Evolutionary conservation across 2,888 invertebrate species (phyloP).

Genomic region (Leucophenga maculata): DNA sequence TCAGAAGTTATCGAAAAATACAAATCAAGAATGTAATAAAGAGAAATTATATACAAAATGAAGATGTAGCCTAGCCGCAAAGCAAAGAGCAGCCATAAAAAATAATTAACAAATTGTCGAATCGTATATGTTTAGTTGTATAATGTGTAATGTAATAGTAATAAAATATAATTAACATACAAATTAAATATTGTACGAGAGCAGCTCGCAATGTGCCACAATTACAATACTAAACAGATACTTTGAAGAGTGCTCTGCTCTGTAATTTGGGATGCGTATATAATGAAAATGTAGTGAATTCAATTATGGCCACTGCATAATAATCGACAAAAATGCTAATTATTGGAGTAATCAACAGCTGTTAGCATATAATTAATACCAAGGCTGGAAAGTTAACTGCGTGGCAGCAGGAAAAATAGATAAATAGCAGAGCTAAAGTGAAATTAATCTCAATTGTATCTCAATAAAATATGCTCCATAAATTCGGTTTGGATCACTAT

Average conservation of each 20-base stretch:
- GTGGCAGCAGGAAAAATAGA: background rate
- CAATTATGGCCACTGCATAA: background rate
- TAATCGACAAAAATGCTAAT: background rate
- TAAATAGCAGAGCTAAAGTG: too few species aligned
- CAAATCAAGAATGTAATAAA: slow-evolving; percentile 20
- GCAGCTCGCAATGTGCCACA: too few species aligned
- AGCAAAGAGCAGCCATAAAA: slow-evolving; percentile 11
- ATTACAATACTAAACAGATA: too few species aligned
- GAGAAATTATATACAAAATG: slow-evolving; percentile 39
- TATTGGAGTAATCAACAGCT: background rate
- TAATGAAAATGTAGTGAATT: slow-evolving; percentile 1
- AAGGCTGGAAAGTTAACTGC: slow-evolving; percentile 13
- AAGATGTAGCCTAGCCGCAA: background rate
- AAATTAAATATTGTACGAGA: slow-evolving; percentile 53
- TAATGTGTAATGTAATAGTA: slow-evolving; percentile 40
- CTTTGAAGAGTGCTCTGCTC: too few species aligned
- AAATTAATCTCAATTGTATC: too few species aligned
- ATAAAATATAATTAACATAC: slow-evolving; percentile 58
- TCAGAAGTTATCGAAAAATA: background rate
- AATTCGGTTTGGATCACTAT: too few species aligned
- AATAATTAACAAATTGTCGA: slow-evolving; percentile 9
- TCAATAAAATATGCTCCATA: too few species aligned
- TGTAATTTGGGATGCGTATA: too few species aligned
- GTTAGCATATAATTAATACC: slow-evolving; percentile 29
- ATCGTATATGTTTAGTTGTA: slow-evolving; percentile 33